These are phyloP conservation scores for Cricetomys ansorgei DNA, from an alignment of 2,113 vertebrate species.

Conservation along the genomic window DNA sequence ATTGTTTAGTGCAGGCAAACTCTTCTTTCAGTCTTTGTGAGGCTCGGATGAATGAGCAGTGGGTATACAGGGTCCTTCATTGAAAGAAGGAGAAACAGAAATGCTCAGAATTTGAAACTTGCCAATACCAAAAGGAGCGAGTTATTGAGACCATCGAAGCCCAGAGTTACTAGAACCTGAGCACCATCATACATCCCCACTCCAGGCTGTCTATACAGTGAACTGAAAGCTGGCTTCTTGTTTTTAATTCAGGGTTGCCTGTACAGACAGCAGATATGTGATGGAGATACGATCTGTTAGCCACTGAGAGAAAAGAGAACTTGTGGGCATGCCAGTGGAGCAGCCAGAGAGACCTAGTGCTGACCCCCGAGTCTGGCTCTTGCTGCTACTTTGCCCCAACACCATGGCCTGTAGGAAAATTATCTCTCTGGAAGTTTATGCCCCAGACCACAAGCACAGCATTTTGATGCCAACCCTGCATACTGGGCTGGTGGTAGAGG, in stretches of 20 bases:
- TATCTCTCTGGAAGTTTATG: neutral
- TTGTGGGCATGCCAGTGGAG: neutral
- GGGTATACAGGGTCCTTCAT: neutral
- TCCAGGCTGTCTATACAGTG: neutral
- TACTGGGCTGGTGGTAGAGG: neutral
- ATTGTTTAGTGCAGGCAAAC: neutral
- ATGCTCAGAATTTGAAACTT: conserved; percentile 19
- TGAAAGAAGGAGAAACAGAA: conserved; percentile 30
- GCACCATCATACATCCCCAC: neutral
- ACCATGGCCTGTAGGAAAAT: neutral
- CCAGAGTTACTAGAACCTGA: neutral
- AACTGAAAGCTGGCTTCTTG: neutral
- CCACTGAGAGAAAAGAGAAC: neutral
- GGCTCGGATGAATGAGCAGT: conserved; percentile 36
- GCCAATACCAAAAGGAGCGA: neutral
- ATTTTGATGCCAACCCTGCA: conserved; percentile 25
- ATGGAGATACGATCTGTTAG: conserved; percentile 1
- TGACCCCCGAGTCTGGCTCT: neutral
- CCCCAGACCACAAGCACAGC: neutral
- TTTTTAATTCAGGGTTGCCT: neutral
- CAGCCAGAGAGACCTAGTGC: neutral
- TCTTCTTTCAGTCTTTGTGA: conserved; percentile 19
- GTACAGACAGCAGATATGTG: neutral
- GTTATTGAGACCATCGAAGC: neutral
- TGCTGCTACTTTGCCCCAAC: neutral